Conservation (phyloP, 2,113 vertebrate species). For the Ursus arctos region DNA sequence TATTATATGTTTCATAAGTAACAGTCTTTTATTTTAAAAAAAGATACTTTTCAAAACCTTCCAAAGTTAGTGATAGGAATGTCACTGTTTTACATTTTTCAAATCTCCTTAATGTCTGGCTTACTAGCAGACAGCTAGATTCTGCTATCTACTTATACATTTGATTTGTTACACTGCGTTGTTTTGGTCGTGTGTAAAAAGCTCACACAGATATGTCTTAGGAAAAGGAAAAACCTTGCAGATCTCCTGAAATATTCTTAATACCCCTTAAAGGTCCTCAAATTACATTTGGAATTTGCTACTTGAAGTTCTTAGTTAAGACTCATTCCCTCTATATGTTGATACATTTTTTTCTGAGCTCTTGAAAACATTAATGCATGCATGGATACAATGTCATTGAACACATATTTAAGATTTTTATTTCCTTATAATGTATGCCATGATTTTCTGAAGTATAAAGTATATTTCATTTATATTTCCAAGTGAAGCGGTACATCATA, state of each 20-base stretch:
- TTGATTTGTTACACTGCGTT: neutral
- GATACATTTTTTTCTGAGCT: neutral
- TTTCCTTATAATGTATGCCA: neutral
- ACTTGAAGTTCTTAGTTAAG: neutral
- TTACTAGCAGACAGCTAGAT: neutral
- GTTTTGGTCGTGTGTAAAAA: neutral
- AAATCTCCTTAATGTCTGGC: neutral
- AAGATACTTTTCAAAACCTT: neutral
- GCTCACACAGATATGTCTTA: fast-evolving
- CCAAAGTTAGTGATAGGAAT: neutral
- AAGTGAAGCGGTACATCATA: fast-evolving
- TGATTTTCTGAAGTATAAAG: neutral
- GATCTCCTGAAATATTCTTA: no score
- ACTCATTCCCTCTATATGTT: neutral
- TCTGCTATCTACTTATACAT: neutral
- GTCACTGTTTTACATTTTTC: neutral
- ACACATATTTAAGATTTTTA: neutral
- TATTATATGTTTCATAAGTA: neutral
- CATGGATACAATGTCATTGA: neutral
- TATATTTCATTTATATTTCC: neutral
- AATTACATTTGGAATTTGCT: neutral
- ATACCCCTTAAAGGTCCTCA: fast-evolving
- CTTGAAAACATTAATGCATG: neutral
- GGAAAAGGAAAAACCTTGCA: fast-evolving
- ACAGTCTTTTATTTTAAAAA: neutral